Percentiles rank a stretch among this genome's conserved stretches.
phyloP scores from a whole-genome alignment of 2,113 vertebrate species.

The Poeciliopsis prolifica region DNA sequence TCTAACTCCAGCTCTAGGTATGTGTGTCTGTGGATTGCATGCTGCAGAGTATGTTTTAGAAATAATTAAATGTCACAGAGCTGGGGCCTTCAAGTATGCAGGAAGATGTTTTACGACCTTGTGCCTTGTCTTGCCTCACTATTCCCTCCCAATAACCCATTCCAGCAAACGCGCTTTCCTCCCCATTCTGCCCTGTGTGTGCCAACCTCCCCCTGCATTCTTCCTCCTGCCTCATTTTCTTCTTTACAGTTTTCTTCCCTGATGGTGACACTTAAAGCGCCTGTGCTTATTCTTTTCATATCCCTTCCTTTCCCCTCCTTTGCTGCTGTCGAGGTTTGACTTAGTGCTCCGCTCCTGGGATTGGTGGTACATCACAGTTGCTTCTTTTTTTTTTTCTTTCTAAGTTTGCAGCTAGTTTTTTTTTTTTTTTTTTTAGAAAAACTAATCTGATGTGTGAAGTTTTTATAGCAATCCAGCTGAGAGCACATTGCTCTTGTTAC shows the following conservation, averaged over 20 bases:
- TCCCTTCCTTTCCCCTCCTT: constrained; percentile 12
- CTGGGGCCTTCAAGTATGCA: constrained; percentile 51
- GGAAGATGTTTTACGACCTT: constrained; percentile 64
- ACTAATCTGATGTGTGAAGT: constrained; percentile 56
- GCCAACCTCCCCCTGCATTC: not conserved
- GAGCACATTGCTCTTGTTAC: constrained; percentile 68
- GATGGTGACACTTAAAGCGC: constrained; percentile 36
- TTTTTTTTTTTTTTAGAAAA: constrained; percentile 1
- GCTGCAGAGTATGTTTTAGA: constrained; percentile 55
- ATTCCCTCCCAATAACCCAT: constrained; percentile 59
- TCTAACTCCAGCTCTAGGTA: not conserved
- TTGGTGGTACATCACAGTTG: constrained; percentile 19
- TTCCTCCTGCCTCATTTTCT: constrained; percentile 8
- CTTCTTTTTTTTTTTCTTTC: constrained; percentile 22
- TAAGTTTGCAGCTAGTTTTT: not conserved
- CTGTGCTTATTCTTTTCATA: constrained; percentile 25
- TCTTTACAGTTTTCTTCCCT: constrained; percentile 34
- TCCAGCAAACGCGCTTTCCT: constrained; percentile 40
- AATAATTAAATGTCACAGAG: constrained; percentile 74
- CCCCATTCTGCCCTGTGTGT: not conserved
- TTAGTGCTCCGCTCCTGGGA: constrained; percentile 43
- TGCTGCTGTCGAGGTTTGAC: constrained; percentile 40
- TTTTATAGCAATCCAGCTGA: constrained; percentile 59
- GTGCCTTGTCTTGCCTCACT: constrained; percentile 46
- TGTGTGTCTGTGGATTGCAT: constrained; percentile 21